Evolutionary conservation across 2,113 vertebrate genomes (phyloP).

Genomic region (Brachyhypopomus occidentalis): DNA sequence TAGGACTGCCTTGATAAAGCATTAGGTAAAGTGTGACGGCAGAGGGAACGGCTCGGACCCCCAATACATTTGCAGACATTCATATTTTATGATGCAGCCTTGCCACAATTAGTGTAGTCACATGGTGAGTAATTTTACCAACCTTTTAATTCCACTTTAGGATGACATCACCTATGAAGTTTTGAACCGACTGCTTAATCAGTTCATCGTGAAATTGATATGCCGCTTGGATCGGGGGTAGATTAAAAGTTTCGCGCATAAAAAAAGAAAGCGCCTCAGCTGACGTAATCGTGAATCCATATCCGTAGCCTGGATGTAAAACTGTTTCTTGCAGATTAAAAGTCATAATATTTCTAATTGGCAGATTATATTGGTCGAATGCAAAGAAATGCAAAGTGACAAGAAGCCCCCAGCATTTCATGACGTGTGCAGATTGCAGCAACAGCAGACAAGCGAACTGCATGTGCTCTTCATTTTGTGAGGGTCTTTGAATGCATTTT

Average conservation of each 20-base stretch:
- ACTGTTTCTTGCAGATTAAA: constrained; percentile 16
- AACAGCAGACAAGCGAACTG: background rate
- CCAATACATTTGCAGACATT: constrained; percentile 76
- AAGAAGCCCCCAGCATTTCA: background rate
- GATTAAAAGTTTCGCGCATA: constrained; percentile 60
- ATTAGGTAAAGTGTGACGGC: constrained; percentile 66
- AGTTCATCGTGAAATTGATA: constrained; percentile 67
- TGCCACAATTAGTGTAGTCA: constrained; percentile 80
- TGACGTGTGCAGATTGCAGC: background rate
- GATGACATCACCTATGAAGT: constrained; percentile 78
- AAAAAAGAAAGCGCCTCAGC: constrained; percentile 53
- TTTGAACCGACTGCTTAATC: constrained; percentile 73
- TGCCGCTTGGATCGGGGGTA: constrained; percentile 61
- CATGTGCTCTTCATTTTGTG: background rate
- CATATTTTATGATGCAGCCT: constrained; percentile 80
- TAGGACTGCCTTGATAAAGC: constrained; percentile 73
- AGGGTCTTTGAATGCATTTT: constrained; percentile 4
- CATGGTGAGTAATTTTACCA: constrained; percentile 73
- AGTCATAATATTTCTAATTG: constrained; percentile 5
- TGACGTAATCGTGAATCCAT: background rate
- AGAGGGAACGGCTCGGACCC: constrained; percentile 60
- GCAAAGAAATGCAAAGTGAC: constrained; percentile 4
- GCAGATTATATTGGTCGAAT: background rate
- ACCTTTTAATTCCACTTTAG: constrained; percentile 69
- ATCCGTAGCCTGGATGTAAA: background rate